Evolutionary conservation across 2,888 invertebrate genomes (phyloP), one percentile per base, ranked within the genome.

Genomic region (Aquatica leii): DNA sequence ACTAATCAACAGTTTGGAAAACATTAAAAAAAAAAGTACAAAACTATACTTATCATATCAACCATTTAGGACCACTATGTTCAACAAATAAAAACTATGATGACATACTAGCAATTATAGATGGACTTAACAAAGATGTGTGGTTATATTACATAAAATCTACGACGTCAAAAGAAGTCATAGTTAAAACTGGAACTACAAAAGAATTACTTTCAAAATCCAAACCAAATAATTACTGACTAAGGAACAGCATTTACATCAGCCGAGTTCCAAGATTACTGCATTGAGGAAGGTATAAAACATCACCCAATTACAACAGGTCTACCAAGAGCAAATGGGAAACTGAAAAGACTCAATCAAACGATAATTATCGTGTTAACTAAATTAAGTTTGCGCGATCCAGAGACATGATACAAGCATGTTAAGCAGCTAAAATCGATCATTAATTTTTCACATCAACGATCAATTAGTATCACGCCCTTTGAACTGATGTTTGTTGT

Each of bases 221-320:
- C n/a, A 73, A 12, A 4, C 1, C 37, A 17, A 6, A 67, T 67
- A 8, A 49, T 67, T 2, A 40, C 67, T 4, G 64, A 81, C 57
- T 63, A 71, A 53, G 78, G 79, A 4, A 69, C 79, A 1, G 80
- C 82, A 1, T 82, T 77, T 58, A 78, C 78, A 0, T 75, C 78
- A 0, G 54, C 72, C 6, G 75, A 72, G 1, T 81, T 81, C 31
- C n/a, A 67, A 54, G 62, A 73, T 0, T 82, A 79, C 62, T 80
- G 78, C 60, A 41, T 71, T 8, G 68, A 69, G 1, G 76, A 80
- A 65, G 68, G 67, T 0, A 79, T 82, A 11, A 54, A 72, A 48
- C 77, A 77, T 58, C 56, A 73, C 0, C 46, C 55, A 0, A 77
- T 72, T 34, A 73, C 73, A 0, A 73, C 69, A 2, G 72, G 80